phyloP scores from a whole-genome alignment of 2,113 vertebrate genomes.

The Pontoporia blainvillei region DNA sequence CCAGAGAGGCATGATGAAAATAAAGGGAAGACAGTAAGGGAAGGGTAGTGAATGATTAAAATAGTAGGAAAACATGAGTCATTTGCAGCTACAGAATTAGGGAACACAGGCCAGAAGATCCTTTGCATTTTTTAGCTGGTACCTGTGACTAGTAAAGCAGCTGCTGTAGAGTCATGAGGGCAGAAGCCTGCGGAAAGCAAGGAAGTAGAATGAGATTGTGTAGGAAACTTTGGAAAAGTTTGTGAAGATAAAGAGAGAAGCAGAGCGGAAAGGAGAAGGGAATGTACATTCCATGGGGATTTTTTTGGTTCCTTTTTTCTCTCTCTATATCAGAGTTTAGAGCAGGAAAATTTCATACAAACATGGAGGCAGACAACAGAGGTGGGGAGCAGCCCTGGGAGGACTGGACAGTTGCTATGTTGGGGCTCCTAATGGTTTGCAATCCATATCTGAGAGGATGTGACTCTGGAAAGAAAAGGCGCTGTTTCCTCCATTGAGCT shows the following conservation, averaged over 20 bases:
- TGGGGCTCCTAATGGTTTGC: background rate
- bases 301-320: background rate
- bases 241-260: background rate
- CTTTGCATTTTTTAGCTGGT: too few relatives aligned
- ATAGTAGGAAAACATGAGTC: background rate
- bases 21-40: background rate
- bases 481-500: background rate
- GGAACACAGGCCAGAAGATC: background rate
- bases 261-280: background rate
- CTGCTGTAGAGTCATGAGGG: background rate
- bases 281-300: background rate
- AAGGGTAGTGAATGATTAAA: background rate
- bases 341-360: background rate
- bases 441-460: background rate
- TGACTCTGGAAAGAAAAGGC: background rate
- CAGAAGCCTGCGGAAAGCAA: background rate
- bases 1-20: background rate
- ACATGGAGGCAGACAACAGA: background rate
- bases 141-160: rapidly evolving
- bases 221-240: background rate
- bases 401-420: background rate
- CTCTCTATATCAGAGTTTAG: background rate
- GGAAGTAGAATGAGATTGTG: background rate
- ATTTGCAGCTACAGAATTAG: too few relatives aligned
- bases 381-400: background rate